Evolutionary conservation across 2,888 invertebrate species (phyloP), one percentile per base, ranked within the genome.

Genomic region (Yponomeuta sedellus): DNA sequence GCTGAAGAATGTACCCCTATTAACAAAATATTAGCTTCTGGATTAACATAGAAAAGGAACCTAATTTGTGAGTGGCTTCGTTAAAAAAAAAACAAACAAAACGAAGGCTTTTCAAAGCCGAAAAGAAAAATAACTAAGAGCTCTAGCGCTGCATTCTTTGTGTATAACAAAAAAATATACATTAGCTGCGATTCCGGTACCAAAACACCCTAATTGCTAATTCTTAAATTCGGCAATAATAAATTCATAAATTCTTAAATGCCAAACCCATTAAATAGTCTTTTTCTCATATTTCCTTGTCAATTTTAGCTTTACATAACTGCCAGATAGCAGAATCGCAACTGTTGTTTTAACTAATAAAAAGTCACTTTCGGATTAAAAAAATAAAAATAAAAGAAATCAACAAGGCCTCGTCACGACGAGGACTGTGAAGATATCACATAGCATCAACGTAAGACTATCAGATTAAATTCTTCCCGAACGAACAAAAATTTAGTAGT

Each of bases 391-490:
- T 61, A 61, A 34, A n/a, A 16, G 25, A 11, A 22, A 61, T 16
- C 11, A 28, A 61, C 61, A 61, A 16, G 28, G 16, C n/a, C 61
- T 61, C 11, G 10, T 10, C 44, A 11, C 16, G 25, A 5, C 64
- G 75, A 75, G 63, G 57, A 4, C 44, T 66, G 75, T 68, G 66
- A 70, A 69, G 68, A 71, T 69, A 64, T 25, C 64, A 64, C 64
- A 64, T 56, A 28, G 64, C 64, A 19, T 44, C 12, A 28, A n/a
- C 64, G 39, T 44, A 64, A 19, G 1, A 11, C 44, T 11, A 16
- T 12, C 69, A 67, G 72, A 68, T 68, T 71, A 73, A 75, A 72
- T 72, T 72, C 74, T 77, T 84, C 86, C 86, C 88, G 86, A 86
- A 85, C 88, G 85, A 86, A 85, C 82, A 66, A 70, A 68, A 70